Evolutionary conservation across 2,113 vertebrate genomes (phyloP).

Genomic region (Anoplopoma fimbria): DNA sequence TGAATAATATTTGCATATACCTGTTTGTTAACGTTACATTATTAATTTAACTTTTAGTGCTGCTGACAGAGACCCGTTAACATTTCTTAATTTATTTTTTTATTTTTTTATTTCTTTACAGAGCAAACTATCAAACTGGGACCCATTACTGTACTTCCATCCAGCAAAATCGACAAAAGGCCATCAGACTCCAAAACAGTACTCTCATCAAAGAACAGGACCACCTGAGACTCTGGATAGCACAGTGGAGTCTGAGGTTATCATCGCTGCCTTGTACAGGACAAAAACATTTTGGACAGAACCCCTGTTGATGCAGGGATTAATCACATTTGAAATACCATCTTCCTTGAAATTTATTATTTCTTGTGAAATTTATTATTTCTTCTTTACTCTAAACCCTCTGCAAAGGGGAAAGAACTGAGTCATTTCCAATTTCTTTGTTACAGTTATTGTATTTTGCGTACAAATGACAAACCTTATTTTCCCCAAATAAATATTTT

Average conservation of each 20-base stretch:
- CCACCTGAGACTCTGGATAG: background rate
- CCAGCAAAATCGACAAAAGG: background rate
- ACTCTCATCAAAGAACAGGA: slow-evolving; percentile 7
- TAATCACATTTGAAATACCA: background rate
- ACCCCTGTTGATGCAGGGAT: background rate
- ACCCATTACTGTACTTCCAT: slow-evolving; percentile 58
- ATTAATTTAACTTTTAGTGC: background rate
- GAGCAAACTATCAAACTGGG: slow-evolving; percentile 57
- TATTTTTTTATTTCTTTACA: too few species aligned
- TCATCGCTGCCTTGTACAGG: background rate
- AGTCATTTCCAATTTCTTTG: too few species aligned
- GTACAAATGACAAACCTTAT: too few species aligned
- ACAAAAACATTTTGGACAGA: background rate
- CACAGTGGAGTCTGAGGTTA: background rate
- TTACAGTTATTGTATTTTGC: too few species aligned
- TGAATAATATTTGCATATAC: background rate
- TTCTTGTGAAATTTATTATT: too few species aligned
- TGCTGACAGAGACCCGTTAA: background rate
- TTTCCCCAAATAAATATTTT: slow-evolving; percentile 23
- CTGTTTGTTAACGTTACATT: background rate
- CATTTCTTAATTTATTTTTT: background rate
- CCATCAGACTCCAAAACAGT: background rate
- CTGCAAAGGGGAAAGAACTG: too few species aligned
- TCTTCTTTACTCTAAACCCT: too few species aligned
- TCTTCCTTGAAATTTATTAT: background rate